A percentile compares a stretch with the other conserved stretches of the same genome.
Conservation (phyloP, 2,797 vertebrate genomes). For the Molothrus ater region DNA sequence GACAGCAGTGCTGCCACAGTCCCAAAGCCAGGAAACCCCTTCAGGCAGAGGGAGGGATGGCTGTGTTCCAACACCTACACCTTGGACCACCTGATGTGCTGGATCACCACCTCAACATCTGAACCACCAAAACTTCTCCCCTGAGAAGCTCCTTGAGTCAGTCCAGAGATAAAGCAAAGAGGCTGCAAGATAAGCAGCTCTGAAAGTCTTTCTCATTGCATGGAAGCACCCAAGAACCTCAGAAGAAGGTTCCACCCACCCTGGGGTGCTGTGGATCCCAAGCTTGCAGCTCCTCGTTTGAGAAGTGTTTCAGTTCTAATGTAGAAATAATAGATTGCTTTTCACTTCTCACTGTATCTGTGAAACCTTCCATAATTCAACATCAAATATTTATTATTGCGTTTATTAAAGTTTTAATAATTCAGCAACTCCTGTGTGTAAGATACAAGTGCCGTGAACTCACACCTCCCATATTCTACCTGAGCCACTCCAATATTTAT, state of each 20-base stretch:
- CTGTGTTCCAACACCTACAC: background rate
- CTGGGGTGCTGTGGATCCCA: fast-evolving
- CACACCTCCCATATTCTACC: slow-evolving; percentile 45
- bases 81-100: fast-evolving
- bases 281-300: background rate
- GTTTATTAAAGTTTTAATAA: slow-evolving; percentile 85
- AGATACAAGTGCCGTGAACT: slow-evolving; percentile 61
- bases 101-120: background rate
- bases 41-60: background rate
- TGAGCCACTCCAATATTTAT: slow-evolving; percentile 73
- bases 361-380: slow-evolving; percentile 77
- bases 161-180: background rate
- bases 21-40: background rate
- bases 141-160: background rate
- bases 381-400: slow-evolving; percentile 83
- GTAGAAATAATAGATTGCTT: slow-evolving; percentile 69
- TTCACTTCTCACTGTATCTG: slow-evolving; percentile 72
- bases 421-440: slow-evolving; percentile 68
- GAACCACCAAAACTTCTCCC: background rate
- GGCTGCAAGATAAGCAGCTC: background rate
- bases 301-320: slow-evolving; percentile 68
- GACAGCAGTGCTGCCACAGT: background rate
- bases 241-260: background rate
- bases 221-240: background rate
- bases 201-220: background rate